A percentile compares a stretch with the other conserved stretches of the same genome.
Conservation (phyloP, 2,888 invertebrate genomes). For the Bruchidius siliquastri region DNA sequence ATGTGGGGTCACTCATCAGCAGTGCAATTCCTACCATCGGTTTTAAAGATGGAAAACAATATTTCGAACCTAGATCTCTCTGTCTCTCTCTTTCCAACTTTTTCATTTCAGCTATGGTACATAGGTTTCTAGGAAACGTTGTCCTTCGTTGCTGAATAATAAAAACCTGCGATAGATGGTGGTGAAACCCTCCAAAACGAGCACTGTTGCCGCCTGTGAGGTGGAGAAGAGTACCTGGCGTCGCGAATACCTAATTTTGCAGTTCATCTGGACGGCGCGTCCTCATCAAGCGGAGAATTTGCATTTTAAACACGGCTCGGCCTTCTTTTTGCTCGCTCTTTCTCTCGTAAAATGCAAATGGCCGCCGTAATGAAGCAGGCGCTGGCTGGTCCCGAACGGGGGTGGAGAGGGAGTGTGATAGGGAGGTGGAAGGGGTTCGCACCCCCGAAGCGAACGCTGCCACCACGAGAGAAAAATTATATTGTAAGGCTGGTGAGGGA, state of each 20-base stretch:
- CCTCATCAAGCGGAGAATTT: constrained; percentile 16
- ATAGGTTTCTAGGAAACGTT: too few relatives aligned
- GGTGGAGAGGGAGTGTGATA: constrained; percentile 11
- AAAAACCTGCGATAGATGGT: too few relatives aligned
- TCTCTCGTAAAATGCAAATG: constrained; percentile 45
- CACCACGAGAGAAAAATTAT: neutral
- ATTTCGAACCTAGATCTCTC: too few relatives aligned
- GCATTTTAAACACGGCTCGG: constrained; percentile 28
- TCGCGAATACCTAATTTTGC: constrained; percentile 34
- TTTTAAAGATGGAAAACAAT: too few relatives aligned
- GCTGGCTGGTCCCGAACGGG: constrained; percentile 1
- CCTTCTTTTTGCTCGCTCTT: constrained; percentile 29
- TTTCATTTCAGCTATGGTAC: too few relatives aligned
- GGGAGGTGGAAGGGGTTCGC: constrained; percentile 3
- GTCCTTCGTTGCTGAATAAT: too few relatives aligned
- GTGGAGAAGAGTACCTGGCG: constrained; percentile 3
- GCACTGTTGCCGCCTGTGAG: neutral
- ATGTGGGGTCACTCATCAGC: too few relatives aligned
- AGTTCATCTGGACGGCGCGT: constrained; percentile 19
- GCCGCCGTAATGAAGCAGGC: constrained; percentile 38
- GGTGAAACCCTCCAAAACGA: too few relatives aligned
- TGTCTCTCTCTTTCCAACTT: too few relatives aligned
- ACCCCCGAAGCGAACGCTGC: neutral
- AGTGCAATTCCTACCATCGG: too few relatives aligned
- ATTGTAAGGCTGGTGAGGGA: too few relatives aligned